Percentiles rank a stretch among this genome's conserved stretches.
phyloP scores from a whole-genome alignment of 2,888 invertebrate species.

The Adelphocoris suturalis region DNA sequence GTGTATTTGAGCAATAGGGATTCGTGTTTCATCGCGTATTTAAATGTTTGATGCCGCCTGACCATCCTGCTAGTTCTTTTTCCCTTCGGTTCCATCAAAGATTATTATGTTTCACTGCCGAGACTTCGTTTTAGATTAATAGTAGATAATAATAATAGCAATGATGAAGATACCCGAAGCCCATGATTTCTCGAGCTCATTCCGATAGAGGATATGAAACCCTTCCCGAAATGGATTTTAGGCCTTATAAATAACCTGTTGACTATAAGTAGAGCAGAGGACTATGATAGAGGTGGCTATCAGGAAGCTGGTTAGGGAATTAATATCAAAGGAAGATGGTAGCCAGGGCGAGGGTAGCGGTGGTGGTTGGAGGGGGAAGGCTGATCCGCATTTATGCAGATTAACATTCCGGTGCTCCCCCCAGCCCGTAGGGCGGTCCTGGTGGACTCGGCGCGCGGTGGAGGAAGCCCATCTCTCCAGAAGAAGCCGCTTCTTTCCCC shows the following conservation, averaged over 20 bases:
- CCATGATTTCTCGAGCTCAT: constrained; percentile 47
- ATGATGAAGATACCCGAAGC: constrained; percentile 44
- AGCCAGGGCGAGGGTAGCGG: constrained; percentile 8
- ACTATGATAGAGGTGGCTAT: constrained; percentile 70
- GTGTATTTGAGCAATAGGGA: constrained; percentile 10
- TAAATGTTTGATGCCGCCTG: neutral
- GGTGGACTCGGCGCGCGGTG: neutral
- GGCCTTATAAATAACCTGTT: constrained; percentile 71
- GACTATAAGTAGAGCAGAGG: constrained; percentile 70
- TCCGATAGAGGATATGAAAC: constrained; percentile 58
- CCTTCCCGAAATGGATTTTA: constrained; percentile 68
- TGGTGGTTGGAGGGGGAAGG: constrained; percentile 7
- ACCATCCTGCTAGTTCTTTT: neutral
- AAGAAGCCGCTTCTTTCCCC: constrained; percentile 54
- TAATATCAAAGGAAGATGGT: constrained; percentile 66
- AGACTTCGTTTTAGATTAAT: constrained; percentile 44
- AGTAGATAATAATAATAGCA: constrained; percentile 46
- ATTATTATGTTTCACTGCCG: constrained; percentile 24
- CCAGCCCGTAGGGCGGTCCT: constrained; percentile 50
- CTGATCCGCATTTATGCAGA: constrained; percentile 72
- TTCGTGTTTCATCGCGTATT: neutral
- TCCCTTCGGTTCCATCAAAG: constrained; percentile 17
- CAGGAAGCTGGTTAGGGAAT: constrained; percentile 71
- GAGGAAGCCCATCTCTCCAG: constrained; percentile 33
- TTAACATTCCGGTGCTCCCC: constrained; percentile 69